These are phyloP conservation scores for Xylocampa areola DNA, from an alignment of 2,888 invertebrate genomes.

Conservation along the genomic window DNA sequence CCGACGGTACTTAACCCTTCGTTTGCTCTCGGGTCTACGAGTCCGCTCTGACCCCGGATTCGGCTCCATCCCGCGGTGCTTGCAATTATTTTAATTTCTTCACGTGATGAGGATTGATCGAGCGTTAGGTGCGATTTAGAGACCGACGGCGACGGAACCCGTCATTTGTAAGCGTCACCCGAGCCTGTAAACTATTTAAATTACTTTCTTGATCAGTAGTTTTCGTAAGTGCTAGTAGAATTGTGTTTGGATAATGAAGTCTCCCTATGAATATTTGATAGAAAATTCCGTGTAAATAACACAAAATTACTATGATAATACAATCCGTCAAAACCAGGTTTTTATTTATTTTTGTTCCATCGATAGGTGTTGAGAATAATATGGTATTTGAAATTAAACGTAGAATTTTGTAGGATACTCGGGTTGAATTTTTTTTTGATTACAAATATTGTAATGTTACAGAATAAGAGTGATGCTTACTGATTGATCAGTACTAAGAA, in stretches of 20 bases:
- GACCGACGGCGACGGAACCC: constrained; percentile 62
- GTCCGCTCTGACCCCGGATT: constrained; percentile 41
- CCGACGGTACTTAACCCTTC: constrained; percentile 75
- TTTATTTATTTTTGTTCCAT: too few species aligned
- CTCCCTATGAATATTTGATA: background rate
- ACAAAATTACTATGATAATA: too few species aligned
- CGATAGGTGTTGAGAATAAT: too few species aligned
- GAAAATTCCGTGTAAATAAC: too few species aligned
- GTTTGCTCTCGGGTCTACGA: constrained; percentile 56
- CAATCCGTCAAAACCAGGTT: too few species aligned
- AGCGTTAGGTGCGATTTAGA: constrained; percentile 79
- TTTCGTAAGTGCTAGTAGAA: constrained; percentile 20
- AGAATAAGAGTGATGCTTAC: too few species aligned
- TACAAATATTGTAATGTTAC: too few species aligned
- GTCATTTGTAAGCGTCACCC: constrained; percentile 79
- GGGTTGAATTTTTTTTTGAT: too few species aligned
- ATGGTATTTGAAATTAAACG: too few species aligned
- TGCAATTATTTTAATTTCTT: constrained; percentile 88
- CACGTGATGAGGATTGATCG: constrained; percentile 82
- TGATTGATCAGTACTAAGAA: too few species aligned
- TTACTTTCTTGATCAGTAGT: constrained; percentile 58
- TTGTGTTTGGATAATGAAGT: constrained; percentile 1
- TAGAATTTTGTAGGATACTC: too few species aligned
- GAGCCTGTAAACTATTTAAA: constrained; percentile 71
- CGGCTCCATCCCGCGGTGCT: constrained; percentile 75